phyloP scores from a whole-genome alignment of 2,888 invertebrate species.

The Macrosiphum euphorbiae region DNA sequence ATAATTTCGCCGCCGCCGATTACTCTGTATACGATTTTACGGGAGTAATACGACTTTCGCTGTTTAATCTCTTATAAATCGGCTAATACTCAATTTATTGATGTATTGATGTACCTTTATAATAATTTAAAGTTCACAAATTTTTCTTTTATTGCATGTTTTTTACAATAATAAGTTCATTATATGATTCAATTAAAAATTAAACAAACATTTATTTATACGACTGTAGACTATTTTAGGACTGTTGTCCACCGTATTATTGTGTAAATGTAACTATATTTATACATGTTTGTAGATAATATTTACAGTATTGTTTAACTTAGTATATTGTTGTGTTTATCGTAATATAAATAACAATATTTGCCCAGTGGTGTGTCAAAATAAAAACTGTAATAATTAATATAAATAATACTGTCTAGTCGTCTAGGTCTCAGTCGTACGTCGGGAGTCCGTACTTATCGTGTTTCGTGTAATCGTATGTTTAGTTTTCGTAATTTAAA shows the following conservation, averaged over 20 bases:
- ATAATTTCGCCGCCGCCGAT: neutral
- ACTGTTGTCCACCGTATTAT: slow-evolving; percentile 28
- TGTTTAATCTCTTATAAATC: slow-evolving; percentile 4
- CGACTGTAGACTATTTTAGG: slow-evolving; percentile 18
- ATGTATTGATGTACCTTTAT: slow-evolving; percentile 27
- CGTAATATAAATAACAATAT: too few species aligned
- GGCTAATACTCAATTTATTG: slow-evolving; percentile 32
- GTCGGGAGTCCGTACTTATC: too few species aligned
- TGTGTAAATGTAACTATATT: neutral
- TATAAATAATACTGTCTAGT: too few species aligned
- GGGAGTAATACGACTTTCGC: slow-evolving; percentile 14
- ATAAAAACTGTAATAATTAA: too few species aligned
- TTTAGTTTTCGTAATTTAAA: too few species aligned
- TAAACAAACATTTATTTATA: slow-evolving; percentile 30
- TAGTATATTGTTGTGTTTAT: too few species aligned
- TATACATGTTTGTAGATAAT: too few species aligned
- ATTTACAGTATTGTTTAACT: too few species aligned
- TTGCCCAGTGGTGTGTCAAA: too few species aligned
- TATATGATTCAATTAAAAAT: slow-evolving; percentile 29
- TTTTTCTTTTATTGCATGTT: neutral
- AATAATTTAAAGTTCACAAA: neutral
- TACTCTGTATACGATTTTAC: neutral
- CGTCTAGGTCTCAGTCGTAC: too few species aligned
- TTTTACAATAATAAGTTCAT: slow-evolving; percentile 17
- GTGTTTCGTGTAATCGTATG: too few species aligned